A percentile compares a stretch with the other conserved stretches of the same genome.
phyloP scores from a whole-genome alignment of 2,888 invertebrate species.

The Heliconius ethilla region DNA sequence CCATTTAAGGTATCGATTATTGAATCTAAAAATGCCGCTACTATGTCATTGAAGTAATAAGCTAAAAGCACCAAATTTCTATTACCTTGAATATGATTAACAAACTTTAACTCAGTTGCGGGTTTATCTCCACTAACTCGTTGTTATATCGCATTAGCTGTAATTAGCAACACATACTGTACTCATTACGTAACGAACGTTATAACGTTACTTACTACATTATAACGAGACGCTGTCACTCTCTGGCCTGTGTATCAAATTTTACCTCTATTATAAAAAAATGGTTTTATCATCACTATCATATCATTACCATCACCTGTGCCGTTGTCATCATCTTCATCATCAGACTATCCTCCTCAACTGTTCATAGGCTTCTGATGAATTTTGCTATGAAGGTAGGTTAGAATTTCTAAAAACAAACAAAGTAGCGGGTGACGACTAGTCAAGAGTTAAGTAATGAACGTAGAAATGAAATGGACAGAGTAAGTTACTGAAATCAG shows the following conservation, averaged over 20 bases:
- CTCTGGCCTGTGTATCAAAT: not conserved
- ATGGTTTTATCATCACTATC: too few species aligned
- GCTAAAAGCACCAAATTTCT: constrained; percentile 3
- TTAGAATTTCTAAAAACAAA: too few species aligned
- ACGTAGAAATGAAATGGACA: not conserved
- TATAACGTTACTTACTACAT: not conserved
- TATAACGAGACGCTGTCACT: not conserved
- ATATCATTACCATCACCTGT: too few species aligned
- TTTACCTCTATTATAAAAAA: not conserved
- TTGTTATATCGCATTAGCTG: constrained; percentile 5
- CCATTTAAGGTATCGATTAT: too few species aligned
- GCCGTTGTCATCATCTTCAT: too few species aligned
- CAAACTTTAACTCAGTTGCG: constrained; percentile 10
- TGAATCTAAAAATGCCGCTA: not conserved
- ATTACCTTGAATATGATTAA: constrained; percentile 3
- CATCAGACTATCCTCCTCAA: too few species aligned
- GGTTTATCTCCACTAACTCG: constrained; percentile 18
- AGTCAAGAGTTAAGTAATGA: not conserved
- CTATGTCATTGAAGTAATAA: not conserved
- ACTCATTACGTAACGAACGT: constrained; percentile 7
- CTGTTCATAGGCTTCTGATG: too few species aligned
- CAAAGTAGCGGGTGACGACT: too few species aligned
- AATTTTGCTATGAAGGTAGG: too few species aligned
- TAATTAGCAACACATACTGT: constrained; percentile 1
- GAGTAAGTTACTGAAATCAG: not conserved